A percentile compares a stretch with the other conserved stretches of the same genome.
Evolutionary conservation across 2,113 vertebrate species (phyloP).

Genomic region (cat (Felis catus)): DNA sequence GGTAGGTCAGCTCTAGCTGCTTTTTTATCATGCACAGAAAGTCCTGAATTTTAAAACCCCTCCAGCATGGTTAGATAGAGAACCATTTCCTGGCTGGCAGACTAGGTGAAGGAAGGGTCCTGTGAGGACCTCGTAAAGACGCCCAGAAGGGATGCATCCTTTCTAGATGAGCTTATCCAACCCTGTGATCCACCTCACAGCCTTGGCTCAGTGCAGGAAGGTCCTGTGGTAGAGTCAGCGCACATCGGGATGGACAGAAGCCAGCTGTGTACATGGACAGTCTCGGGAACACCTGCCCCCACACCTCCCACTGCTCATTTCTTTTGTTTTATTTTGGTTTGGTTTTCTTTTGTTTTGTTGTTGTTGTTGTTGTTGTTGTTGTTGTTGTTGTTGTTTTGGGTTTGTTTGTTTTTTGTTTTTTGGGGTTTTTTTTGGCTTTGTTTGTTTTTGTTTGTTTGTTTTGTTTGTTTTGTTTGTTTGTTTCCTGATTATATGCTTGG

Average conservation of each 20-base stretch:
- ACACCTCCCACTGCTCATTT: accelerated
- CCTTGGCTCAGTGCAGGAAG: accelerated
- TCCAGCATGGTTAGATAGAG: neutral
- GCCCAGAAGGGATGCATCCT: too few relatives aligned
- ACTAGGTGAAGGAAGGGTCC: too few relatives aligned
- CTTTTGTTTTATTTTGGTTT: neutral
- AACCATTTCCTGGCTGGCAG: neutral
- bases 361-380: too few relatives aligned
- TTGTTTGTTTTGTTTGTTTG: neutral
- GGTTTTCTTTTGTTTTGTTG: neutral
- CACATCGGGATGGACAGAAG: neutral
- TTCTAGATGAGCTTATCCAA: too few relatives aligned
- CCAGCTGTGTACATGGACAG: accelerated
- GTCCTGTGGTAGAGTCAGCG: neutral
- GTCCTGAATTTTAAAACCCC: neutral
- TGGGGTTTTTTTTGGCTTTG: neutral
- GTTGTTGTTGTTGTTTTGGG: too few relatives aligned
- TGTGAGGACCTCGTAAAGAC: neutral
- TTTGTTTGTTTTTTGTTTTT: too few relatives aligned
- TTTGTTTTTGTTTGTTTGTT: neutral
- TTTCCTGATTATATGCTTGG: neutral
- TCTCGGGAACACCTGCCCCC: neutral
- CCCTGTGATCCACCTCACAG: neutral
- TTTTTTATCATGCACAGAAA: neutral
- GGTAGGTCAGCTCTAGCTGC: neutral